Evolutionary conservation across 2,113 vertebrate genomes (phyloP).

Genomic region (Thryonomys swinderianus): DNA sequence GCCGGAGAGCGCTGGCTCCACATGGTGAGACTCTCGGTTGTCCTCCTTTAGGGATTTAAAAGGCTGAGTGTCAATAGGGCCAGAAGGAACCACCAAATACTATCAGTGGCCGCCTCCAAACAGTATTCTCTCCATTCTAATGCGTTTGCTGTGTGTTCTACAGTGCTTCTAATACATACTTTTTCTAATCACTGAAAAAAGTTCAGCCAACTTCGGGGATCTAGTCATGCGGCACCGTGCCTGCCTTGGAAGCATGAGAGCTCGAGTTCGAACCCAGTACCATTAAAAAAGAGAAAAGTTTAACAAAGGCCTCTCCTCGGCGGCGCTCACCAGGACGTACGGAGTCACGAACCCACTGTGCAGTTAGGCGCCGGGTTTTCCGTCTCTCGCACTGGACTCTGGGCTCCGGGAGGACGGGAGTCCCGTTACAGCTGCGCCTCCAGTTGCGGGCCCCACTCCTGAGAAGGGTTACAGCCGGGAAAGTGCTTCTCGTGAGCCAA

Average conservation of each 20-base stretch:
- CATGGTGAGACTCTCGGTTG: neutral
- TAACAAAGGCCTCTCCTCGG: too few relatives aligned
- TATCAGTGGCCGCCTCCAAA: neutral
- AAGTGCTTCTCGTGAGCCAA: neutral
- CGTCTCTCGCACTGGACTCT: neutral
- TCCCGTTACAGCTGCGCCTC: neutral
- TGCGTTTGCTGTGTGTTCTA: constrained; percentile 17
- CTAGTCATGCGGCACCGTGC: too few relatives aligned
- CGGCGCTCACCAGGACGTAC: neutral
- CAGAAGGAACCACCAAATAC: neutral
- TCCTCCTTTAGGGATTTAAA: neutral
- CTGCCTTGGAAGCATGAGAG: too few relatives aligned
- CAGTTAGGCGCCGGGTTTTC: neutral
- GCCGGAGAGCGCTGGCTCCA: neutral
- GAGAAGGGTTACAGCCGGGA: neutral
- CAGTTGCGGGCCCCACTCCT: neutral
- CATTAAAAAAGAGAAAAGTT: too few relatives aligned
- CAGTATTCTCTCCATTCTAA: constrained; percentile 4
- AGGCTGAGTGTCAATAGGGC: constrained; percentile 4
- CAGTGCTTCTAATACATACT: neutral
- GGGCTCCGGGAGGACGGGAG: neutral
- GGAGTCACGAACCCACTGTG: neutral
- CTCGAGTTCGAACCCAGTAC: too few relatives aligned
- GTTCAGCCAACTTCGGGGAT: too few relatives aligned
- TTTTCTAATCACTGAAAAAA: neutral